Conservation (phyloP, 2,888 invertebrate species). For the Drosophila kanekoi region DNA sequence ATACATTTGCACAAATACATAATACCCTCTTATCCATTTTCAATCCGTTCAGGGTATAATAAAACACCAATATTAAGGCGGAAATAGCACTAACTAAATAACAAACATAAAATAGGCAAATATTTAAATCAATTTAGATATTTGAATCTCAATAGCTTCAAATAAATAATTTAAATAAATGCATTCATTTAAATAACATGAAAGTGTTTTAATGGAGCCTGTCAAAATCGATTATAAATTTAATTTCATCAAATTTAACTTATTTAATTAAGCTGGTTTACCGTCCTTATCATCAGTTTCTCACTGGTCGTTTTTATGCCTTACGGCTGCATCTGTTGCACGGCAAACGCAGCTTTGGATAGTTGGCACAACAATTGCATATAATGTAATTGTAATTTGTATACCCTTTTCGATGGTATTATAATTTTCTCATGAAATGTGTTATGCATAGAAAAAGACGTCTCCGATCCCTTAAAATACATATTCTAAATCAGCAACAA, state of each 20-base stretch:
- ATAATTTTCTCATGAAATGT: no score
- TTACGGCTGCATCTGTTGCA: slow-evolving; percentile 7
- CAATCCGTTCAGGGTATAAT: no score
- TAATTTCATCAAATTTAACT: slow-evolving; percentile 45
- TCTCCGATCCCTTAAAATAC: no score
- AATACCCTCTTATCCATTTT: no score
- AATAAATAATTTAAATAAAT: no score
- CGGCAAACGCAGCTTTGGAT: neutral
- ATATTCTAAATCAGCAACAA: no score
- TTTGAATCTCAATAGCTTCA: no score
- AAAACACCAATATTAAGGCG: neutral
- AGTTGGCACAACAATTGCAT: neutral
- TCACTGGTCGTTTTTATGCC: neutral
- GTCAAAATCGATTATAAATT: slow-evolving; percentile 30
- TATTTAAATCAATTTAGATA: neutral
- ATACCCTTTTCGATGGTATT: no score
- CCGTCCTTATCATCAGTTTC: neutral
- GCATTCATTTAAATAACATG: no score
- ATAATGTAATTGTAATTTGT: no score
- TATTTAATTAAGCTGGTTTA: slow-evolving; percentile 58
- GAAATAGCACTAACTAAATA: slow-evolving; percentile 5
- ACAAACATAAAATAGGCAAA: neutral
- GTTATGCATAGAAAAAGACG: no score
- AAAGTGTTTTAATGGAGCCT: neutral
- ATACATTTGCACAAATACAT: no score